phyloP scores from a whole-genome alignment of 2,113 vertebrate species.

The Microcebus griseorufus region DNA sequence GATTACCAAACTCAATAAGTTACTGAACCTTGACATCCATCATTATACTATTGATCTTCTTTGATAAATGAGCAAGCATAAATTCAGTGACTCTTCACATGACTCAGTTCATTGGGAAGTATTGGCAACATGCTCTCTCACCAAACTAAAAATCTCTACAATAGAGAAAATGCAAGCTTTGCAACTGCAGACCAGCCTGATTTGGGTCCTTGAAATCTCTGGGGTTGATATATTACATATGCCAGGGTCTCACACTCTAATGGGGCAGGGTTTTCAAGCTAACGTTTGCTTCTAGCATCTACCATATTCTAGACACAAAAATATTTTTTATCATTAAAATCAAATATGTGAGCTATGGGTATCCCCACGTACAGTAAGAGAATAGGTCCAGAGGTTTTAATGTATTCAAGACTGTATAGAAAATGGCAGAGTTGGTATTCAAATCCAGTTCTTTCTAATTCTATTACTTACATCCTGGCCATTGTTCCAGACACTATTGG shows the following conservation, averaged over 20 bases:
- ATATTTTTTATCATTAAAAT: background rate
- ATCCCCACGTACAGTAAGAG: background rate
- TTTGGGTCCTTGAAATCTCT: background rate
- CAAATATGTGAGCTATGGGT: background rate
- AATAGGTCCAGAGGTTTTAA: background rate
- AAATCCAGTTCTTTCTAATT: constrained; percentile 4
- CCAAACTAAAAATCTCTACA: background rate
- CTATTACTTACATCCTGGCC: background rate
- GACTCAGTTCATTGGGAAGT: background rate
- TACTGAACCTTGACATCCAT: background rate
- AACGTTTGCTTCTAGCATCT: constrained; percentile 35
- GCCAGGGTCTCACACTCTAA: background rate
- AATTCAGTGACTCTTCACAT: background rate
- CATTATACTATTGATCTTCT: background rate
- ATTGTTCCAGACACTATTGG: background rate
- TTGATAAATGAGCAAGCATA: background rate
- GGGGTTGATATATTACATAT: background rate
- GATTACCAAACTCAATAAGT: constrained; percentile 6
- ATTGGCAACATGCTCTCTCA: background rate
- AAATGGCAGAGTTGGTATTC: background rate
- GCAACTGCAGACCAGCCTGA: background rate
- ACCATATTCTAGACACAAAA: background rate
- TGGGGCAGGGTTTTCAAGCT: background rate
- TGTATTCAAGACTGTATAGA: background rate
- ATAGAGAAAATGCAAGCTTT: constrained; percentile 15